A percentile compares a stretch with the other conserved stretches of the same genome.
phyloP scores from a whole-genome alignment of 2,113 vertebrate genomes.

The Anthoscopus minutus region DNA sequence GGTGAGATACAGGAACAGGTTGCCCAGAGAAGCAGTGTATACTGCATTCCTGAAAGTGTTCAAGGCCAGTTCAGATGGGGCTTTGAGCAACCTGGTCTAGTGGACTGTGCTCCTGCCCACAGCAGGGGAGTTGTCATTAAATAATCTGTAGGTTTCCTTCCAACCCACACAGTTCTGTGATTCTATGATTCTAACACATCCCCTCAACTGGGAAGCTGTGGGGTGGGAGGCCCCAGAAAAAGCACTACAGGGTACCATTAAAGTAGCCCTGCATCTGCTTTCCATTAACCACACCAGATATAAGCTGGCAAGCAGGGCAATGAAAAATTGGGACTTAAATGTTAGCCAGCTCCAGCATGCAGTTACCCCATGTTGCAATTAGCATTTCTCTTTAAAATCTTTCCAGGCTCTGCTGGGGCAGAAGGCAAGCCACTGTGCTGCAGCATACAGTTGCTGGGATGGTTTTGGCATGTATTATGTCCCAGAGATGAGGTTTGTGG shows the following conservation, averaged over 20 bases:
- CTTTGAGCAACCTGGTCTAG: background rate
- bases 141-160: background rate
- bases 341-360: background rate
- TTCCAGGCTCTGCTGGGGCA: background rate
- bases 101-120: background rate
- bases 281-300: background rate
- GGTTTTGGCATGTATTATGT: background rate
- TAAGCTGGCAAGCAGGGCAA: background rate
- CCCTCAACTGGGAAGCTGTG: background rate
- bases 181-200: background rate
- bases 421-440: background rate
- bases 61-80: background rate
- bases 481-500: background rate
- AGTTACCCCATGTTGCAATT: background rate
- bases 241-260: background rate
- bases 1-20: background rate
- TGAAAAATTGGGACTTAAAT: background rate
- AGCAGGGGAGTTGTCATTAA: background rate
- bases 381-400: background rate
- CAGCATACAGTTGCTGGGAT: background rate
- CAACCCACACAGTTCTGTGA: background rate
- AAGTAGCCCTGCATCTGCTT: background rate
- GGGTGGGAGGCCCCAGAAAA: background rate
- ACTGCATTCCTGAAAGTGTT: background rate
- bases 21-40: background rate